Evolutionary conservation across 1,140 invertebrate genomes (phyloP).

Genomic region (Berghia stephanieae): DNA sequence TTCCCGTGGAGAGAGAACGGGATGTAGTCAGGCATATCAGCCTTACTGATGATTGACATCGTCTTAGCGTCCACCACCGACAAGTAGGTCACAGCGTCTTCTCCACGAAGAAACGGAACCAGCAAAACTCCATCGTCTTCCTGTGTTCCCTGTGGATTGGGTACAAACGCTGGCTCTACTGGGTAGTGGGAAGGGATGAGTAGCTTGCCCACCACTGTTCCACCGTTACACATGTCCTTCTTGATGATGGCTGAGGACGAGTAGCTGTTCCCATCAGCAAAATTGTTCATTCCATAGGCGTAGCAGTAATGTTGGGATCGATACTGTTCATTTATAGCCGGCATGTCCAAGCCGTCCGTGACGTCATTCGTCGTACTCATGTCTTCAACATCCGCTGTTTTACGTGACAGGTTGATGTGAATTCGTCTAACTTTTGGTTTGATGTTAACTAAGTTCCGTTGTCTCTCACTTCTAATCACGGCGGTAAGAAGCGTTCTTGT

Average conservation of each 20-base stretch:
- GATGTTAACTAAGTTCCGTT: constrained; percentile 39
- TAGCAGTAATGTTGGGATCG: constrained; percentile 50
- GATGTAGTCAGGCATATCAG: constrained; percentile 46
- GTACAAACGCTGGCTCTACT: constrained; percentile 53
- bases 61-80: constrained; percentile 49
- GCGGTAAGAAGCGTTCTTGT: constrained; percentile 39
- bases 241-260: constrained; percentile 52
- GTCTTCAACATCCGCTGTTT: constrained; percentile 20
- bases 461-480: constrained; percentile 35
- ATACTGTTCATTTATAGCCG: constrained; percentile 56
- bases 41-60: constrained; percentile 42
- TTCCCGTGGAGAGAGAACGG: constrained; percentile 56
- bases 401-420: constrained; percentile 37
- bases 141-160: constrained; percentile 29
- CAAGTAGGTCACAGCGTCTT: constrained; percentile 42
- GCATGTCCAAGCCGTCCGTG: constrained; percentile 49
- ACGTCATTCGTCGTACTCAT: constrained; percentile 9
- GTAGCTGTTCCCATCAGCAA: constrained; percentile 41
- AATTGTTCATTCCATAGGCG: constrained; percentile 53
- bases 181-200: constrained; percentile 46
- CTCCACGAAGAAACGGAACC: constrained; percentile 48
- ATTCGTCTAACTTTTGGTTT: constrained; percentile 41
- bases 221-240: constrained; percentile 51
- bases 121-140: constrained; percentile 59
- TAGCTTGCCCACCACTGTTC: constrained; percentile 43